A percentile compares a stretch with the other conserved stretches of the same genome.
These are phyloP conservation scores for Slavum lentiscoides DNA, from an alignment of 2,888 invertebrate genomes.

Conservation along the genomic window DNA sequence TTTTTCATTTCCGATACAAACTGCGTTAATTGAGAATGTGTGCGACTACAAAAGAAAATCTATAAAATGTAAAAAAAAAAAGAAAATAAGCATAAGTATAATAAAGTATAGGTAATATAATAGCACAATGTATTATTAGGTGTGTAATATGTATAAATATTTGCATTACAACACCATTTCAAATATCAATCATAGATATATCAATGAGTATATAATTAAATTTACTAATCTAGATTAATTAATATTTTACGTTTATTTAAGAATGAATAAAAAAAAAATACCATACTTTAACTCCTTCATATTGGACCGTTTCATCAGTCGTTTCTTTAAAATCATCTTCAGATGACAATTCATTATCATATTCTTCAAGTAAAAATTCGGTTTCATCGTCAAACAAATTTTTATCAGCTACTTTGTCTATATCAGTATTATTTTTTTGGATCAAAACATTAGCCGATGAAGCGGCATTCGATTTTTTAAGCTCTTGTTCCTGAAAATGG, in stretches of 20 bases:
- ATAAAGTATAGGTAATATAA: too few relatives aligned
- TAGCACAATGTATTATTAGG: too few relatives aligned
- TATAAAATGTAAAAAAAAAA: constrained; percentile 72
- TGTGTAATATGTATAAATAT: too few relatives aligned
- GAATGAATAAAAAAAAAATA: neutral
- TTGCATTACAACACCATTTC: too few relatives aligned
- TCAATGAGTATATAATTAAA: too few relatives aligned
- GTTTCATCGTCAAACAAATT: constrained; percentile 36
- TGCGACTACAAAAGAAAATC: constrained; percentile 93
- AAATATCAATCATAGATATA: too few relatives aligned
- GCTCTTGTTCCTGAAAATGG: constrained; percentile 18
- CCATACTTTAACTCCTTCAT: constrained; percentile 31
- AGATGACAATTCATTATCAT: neutral
- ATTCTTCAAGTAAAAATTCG: constrained; percentile 41
- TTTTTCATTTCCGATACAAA: constrained; percentile 90
- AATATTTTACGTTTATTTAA: too few relatives aligned
- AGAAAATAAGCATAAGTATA: too few relatives aligned
- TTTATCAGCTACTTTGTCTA: constrained; percentile 30
- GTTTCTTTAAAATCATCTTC: constrained; percentile 24
- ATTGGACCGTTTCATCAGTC: constrained; percentile 9
- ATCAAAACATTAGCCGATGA: constrained; percentile 13
- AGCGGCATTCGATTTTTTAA: constrained; percentile 13
- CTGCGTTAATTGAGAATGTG: constrained; percentile 94
- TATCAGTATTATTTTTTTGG: constrained; percentile 27
- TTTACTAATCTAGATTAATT: too few relatives aligned